These are phyloP conservation scores for Lasioglossum zephyrum DNA, from an alignment of 2,888 invertebrate genomes.

Conservation along the genomic window DNA sequence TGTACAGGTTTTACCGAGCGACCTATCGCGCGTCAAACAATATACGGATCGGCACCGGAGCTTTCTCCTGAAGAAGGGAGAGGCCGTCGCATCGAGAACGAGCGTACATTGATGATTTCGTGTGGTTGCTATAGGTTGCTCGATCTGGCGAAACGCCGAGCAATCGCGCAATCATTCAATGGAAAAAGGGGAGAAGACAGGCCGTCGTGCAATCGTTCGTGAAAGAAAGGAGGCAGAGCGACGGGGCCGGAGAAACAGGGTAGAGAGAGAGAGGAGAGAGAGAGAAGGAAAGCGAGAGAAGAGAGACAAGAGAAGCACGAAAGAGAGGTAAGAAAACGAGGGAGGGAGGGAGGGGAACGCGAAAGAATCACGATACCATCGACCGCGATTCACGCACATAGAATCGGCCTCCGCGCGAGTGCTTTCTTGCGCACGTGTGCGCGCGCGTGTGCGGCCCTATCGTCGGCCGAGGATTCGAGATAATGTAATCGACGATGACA, in stretches of 20 bases:
- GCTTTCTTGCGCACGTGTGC: slow-evolving; percentile 69
- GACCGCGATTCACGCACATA: slow-evolving; percentile 53
- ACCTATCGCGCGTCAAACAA: not conserved
- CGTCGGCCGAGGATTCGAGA: slow-evolving; percentile 62
- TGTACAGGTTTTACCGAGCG: not conserved
- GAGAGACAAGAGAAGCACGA: not conserved
- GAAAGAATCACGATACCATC: slow-evolving; percentile 49
- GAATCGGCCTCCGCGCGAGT: slow-evolving; percentile 58
- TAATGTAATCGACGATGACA: slow-evolving; percentile 75
- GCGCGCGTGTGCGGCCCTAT: slow-evolving; percentile 66
- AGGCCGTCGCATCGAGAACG: slow-evolving; percentile 13
- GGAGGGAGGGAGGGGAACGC: slow-evolving; percentile 21
- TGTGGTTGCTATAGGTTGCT: slow-evolving; percentile 11
- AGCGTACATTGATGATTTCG: slow-evolving; percentile 39
- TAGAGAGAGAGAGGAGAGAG: not conserved
- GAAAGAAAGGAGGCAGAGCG: slow-evolving; percentile 18
- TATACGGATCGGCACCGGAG: not conserved
- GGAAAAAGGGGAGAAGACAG: slow-evolving; percentile 19
- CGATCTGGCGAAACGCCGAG: slow-evolving; percentile 55
- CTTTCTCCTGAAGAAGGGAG: slow-evolving; percentile 12
- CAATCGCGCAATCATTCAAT: slow-evolving; percentile 41
- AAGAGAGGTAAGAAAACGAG: not conserved
- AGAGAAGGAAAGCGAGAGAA: not conserved
- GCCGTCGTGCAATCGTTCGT: slow-evolving; percentile 25
- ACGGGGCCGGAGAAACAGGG: not conserved